Evolutionary conservation across 1,140 invertebrate genomes (phyloP).

Genomic region (Diorhabda carinulata): DNA sequence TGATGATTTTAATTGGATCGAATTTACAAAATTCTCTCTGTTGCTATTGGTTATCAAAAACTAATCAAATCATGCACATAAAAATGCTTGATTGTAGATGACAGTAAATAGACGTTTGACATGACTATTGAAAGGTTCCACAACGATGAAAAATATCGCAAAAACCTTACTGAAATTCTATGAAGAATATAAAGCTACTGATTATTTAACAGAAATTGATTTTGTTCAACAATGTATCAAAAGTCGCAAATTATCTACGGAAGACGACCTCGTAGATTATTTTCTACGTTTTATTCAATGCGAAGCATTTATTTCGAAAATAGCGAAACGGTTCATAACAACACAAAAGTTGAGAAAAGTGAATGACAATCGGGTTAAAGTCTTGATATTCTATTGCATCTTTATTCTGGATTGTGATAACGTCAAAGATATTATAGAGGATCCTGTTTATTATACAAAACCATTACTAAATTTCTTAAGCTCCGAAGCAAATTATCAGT

Average conservation of each 20-base stretch:
- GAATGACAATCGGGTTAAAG: not conserved
- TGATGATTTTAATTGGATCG: too few species aligned
- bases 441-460: conserved; percentile 22
- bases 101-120: too few species aligned
- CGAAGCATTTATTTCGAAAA: not conserved
- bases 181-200: not conserved
- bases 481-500: conserved; percentile 29
- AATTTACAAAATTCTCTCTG: too few species aligned
- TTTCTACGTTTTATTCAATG: conserved; percentile 5
- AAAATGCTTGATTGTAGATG: too few species aligned
- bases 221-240: not conserved
- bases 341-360: not conserved
- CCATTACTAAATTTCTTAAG: conserved; percentile 46
- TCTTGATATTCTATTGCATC: conserved; percentile 5
- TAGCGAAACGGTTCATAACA: not conserved
- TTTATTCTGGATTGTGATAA: conserved; percentile 9
- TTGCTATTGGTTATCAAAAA: too few species aligned
- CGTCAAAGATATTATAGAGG: not conserved
- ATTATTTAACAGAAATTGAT: conserved; percentile 4
- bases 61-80: too few species aligned
- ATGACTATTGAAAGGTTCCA: not conserved
- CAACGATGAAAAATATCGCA: conserved; percentile 5
- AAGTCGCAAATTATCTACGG: not conserved
- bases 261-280: not conserved
- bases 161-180: not conserved